Evolutionary conservation across 1,140 invertebrate species (phyloP), one percentile per base, ranked within the genome.

Genomic region (Drosophila virilis): DNA sequence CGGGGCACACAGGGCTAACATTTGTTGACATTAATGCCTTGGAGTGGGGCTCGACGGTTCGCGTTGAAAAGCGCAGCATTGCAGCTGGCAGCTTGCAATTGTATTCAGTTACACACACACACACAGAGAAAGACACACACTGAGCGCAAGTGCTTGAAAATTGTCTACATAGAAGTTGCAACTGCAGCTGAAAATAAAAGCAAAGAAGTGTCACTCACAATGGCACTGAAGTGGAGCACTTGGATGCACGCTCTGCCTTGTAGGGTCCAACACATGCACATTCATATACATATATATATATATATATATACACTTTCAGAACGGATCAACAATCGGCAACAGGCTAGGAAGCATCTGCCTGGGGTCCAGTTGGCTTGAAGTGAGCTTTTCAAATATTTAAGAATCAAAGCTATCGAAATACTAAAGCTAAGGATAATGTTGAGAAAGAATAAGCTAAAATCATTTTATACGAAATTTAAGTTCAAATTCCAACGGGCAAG

Each of bases 1-100:
- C 71, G 65, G 46, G 59, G 51, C 43, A 52, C 71, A 69, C 55
- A 5, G 22, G 22, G 22, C 5, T 4, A 78, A 57, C 69, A 68
- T 68, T 77, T 80, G 84, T 83, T 88, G 83, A 88, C 79, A 89
- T 89, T 88, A 83, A 83, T 89, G 69, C 84, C 76, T 74, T 55
- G 7, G 62, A 74, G 78, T 70, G 54, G 65, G 48, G 64, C 61
- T 38, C 32, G 67, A 65, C 13, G 60, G 45, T 1, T 6, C 59
- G 43, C 67, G 52, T 37, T 71, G 52, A 75, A 75, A 75, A 71
- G 73, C 68, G 60, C 73, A 71, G 52, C 66, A 54, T 12, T 46
- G 28, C 54, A 58, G 28, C 59, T 51, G 46, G 22, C 48, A 50
- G 37, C 64, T 69, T 55, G 71, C 57, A 68, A 61, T 50, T 33